Evolutionary conservation across 92 coral and sea anemone species (phyloP).

Genomic region (Plumapathes pennacea): DNA sequence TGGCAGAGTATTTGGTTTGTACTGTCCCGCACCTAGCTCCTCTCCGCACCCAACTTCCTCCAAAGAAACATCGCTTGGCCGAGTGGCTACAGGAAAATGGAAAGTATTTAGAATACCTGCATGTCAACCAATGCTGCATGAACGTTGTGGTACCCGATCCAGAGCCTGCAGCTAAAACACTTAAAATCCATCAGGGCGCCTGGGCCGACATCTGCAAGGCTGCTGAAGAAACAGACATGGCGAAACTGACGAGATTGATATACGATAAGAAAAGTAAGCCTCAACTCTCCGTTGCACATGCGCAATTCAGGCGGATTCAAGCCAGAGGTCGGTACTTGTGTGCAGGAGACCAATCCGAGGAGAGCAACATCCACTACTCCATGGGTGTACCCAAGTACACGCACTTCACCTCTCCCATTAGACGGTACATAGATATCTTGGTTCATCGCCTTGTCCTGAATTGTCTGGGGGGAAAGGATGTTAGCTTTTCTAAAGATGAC

Average conservation of each 20-base stretch:
- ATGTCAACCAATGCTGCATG: background rate
- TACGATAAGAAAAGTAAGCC: slow-evolving; percentile 68
- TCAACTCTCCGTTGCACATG: slow-evolving; percentile 66
- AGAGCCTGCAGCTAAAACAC: slow-evolving; percentile 3
- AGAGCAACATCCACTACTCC: slow-evolving; percentile 37
- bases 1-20: slow-evolving; percentile 45
- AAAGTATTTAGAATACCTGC: background rate
- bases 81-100: slow-evolving; percentile 73
- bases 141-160: background rate
- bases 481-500: slow-evolving; percentile 40
- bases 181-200: slow-evolving; percentile 33
- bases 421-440: slow-evolving; percentile 86
- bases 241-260: slow-evolving; percentile 40
- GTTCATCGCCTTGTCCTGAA: slow-evolving; percentile 74
- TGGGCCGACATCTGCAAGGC: slow-evolving; percentile 61
- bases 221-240: slow-evolving; percentile 10
- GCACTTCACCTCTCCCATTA: slow-evolving; percentile 92
- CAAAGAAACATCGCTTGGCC: slow-evolving; percentile 65
- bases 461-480: background rate
- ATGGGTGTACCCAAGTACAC: slow-evolving; percentile 58
- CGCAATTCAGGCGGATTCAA: slow-evolving; percentile 62
- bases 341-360: slow-evolving; percentile 40
- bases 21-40: slow-evolving; percentile 53
- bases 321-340: slow-evolving; percentile 57
- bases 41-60: slow-evolving; percentile 67